These are phyloP conservation scores for Trigoniulus corallinus DNA, from an alignment of 1,140 invertebrate species.

Conservation along the genomic window DNA sequence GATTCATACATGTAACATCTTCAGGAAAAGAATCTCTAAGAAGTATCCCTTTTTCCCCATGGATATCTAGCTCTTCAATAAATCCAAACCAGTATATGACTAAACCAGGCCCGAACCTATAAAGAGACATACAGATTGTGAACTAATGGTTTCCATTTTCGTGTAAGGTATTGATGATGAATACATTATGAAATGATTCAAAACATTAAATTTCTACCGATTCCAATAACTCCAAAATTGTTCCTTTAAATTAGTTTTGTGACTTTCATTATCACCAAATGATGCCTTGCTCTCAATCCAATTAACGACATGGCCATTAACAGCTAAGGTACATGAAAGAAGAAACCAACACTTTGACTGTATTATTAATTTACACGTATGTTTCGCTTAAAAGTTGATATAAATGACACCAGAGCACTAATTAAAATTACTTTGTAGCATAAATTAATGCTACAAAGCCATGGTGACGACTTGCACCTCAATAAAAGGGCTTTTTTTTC, in stretches of 20 bases:
- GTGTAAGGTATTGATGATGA: too few species aligned
- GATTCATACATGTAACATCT: too few species aligned
- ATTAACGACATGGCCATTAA: slow-evolving; percentile 70
- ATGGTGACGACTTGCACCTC: too few species aligned
- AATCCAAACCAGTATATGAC: slow-evolving; percentile 96
- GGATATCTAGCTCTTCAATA: slow-evolving; percentile 44
- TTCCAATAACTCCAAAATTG: slow-evolving; percentile 85
- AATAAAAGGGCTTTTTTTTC: background rate
- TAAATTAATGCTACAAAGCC: too few species aligned
- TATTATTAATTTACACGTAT: too few species aligned
- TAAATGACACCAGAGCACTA: too few species aligned
- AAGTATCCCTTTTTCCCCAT: slow-evolving; percentile 47
- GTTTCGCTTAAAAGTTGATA: too few species aligned
- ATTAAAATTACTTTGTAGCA: too few species aligned
- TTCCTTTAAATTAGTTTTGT: slow-evolving; percentile 66
- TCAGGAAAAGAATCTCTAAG: too few species aligned
- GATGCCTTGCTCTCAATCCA: slow-evolving; percentile 95
- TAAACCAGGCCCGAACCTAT: slow-evolving; percentile 74
- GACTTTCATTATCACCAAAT: slow-evolving; percentile 68
- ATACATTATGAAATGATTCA: too few species aligned
- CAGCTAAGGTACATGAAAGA: slow-evolving; percentile 27
- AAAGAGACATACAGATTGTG: slow-evolving; percentile 11
- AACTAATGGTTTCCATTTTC: background rate
- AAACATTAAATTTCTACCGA: too few species aligned
- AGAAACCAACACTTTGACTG: background rate